Percentiles rank a stretch among this genome's conserved stretches.
These are phyloP conservation scores for Crambe crambe DNA, from an alignment of 37 sponge, comb jelly and placozoan genomes.

Conservation along the genomic window DNA sequence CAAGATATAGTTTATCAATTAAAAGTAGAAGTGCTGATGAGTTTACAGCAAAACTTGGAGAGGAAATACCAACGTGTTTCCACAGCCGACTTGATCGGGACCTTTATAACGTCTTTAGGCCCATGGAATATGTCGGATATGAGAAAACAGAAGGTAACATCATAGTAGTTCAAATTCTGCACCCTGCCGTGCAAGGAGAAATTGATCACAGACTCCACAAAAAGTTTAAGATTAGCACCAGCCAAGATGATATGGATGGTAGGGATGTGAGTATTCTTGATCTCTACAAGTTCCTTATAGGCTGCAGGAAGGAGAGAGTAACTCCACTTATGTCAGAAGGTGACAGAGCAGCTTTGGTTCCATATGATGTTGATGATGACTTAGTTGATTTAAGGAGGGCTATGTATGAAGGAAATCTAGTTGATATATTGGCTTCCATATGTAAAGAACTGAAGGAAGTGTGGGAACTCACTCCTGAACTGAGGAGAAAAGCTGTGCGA, in stretches of 20 bases:
- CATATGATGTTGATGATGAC: background rate
- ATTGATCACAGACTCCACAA: background rate
- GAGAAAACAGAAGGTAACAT: conserved; percentile 20
- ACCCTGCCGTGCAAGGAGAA: background rate
- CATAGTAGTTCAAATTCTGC: conserved; percentile 46
- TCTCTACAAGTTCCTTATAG: conserved; percentile 51
- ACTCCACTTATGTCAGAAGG: background rate
- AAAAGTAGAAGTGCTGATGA: too few species aligned
- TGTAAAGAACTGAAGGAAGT: conserved; percentile 16
- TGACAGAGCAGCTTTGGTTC: background rate
- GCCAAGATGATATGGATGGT: conserved; percentile 18
- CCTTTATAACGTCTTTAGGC: conserved; percentile 38
- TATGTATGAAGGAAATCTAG: background rate
- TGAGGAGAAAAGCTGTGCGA: conserved; percentile 31
- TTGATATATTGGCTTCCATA: background rate
- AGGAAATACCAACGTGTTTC: conserved; percentile 29
- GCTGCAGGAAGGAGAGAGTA: background rate
- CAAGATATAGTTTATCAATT: too few species aligned
- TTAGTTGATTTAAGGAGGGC: background rate
- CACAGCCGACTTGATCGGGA: conserved; percentile 46
- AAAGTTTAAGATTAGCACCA: conserved; percentile 12
- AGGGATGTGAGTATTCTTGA: conserved; percentile 31
- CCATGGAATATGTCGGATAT: conserved; percentile 70
- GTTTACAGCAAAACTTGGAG: conserved; percentile 13
- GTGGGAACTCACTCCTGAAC: conserved; percentile 36